Base-by-base conservation (phyloP, 2,797 vertebrate genomes). In the Furcifer pardalis region DNA sequence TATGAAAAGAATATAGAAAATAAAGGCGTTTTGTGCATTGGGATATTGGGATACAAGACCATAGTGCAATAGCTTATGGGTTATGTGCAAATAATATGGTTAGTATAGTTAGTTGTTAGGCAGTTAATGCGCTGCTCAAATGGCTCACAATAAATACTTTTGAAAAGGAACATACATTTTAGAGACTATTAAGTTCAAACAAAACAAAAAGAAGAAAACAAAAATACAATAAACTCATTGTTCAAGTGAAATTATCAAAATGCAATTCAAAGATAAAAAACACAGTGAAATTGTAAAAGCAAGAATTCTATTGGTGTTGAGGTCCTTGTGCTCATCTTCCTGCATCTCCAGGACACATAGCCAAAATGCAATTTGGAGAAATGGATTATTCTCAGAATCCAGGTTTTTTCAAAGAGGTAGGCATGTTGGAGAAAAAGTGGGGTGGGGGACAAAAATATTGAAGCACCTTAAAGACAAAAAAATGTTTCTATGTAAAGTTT, bases 1-100 rank as follows among this genome's bases (percentile, higher is more conserved):
- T 65, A 76, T 79, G 65, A 32, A 73, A 77, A 49, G 30, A 40
- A 77, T 46, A 63, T 84, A 76, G 76, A 52, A 81, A 77, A 40
- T 62, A 76, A 83, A 75, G 52, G 42, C 35, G 65, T 25, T 71
- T 71, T 71, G 65, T 46, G 63, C 62, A 76, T 5, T 77, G 35
- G 32, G 13, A 63, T 52, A 71, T 52, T 65, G 68, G 63, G 74
- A 49, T 49, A 49, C 46, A 44, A 79, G 59, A 30, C 46, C n/a
- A 8, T 32, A 30, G 59, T 78, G 59, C 76, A 65, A 75, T 77
- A 46, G 56, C 76, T 81, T 7, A 52, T 52, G 49, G 49, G 49
- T 52, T 52, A 15, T 52, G 49, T 52, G 49, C 17, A 13, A 49
- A 49, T 7, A n/a, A n/a, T n/a, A n/a, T n/a, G 8, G 49, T 15